phyloP scores from a whole-genome alignment of 2,888 invertebrate species.

The Aphidoletes aphidimyza region DNA sequence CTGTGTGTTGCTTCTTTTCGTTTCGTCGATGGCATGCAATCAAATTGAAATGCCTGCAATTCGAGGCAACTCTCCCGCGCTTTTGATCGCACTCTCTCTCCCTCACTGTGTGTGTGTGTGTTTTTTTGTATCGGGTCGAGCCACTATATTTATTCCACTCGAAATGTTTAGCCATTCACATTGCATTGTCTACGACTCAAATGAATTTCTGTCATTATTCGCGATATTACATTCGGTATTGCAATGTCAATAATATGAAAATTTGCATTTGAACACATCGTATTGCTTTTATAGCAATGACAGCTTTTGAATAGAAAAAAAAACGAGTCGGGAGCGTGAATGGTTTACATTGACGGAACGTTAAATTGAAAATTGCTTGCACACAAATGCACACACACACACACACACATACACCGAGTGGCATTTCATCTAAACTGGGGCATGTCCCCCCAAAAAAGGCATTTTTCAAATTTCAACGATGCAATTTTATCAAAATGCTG shows the following conservation, averaged over 20 bases:
- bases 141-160: not conserved
- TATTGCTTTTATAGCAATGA: not conserved
- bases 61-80: no score
- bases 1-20: not conserved
- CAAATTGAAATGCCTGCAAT: not conserved
- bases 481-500: no score
- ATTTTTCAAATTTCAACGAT: no score
- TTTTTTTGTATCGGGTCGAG: not conserved
- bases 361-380: not conserved
- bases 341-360: not conserved
- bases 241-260: not conserved
- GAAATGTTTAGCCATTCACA: not conserved
- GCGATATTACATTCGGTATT: not conserved
- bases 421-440: no score
- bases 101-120: no score
- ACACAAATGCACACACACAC: not conserved
- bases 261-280: not conserved
- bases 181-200: conserved; percentile 12
- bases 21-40: not conserved
- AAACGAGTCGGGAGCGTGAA: no score
- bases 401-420: no score
- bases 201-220: conserved; percentile 49
- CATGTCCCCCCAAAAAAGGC: no score
- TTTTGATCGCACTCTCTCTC: no score
- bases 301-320: not conserved